These are phyloP conservation scores for Archips crataeganus DNA, from an alignment of 2,888 invertebrate species.

Conservation along the genomic window DNA sequence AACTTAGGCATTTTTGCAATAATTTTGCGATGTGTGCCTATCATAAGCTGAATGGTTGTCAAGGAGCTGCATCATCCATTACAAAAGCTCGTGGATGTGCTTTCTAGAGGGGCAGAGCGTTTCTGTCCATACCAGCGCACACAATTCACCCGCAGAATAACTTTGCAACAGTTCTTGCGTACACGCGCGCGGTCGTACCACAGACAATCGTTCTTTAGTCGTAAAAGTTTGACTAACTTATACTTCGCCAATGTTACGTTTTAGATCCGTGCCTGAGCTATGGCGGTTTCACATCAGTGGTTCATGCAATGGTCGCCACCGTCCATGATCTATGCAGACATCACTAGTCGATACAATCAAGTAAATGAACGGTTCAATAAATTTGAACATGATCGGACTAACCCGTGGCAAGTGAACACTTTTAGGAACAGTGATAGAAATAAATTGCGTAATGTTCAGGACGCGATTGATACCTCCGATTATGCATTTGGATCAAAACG, in stretches of 20 bases:
- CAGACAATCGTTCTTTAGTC: conserved; percentile 49
- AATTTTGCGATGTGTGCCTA: neutral
- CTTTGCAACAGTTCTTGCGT: conserved; percentile 56
- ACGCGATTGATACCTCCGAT: conserved; percentile 11
- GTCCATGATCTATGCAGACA: conserved; percentile 67
- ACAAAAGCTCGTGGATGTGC: conserved; percentile 31
- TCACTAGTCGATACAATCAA: conserved; percentile 64
- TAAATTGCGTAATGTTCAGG: conserved; percentile 13
- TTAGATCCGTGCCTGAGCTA: conserved; percentile 48
- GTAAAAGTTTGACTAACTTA: conserved; percentile 48
- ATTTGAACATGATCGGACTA: conserved; percentile 45
- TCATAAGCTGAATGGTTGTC: conserved; percentile 8
- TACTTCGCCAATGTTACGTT: conserved; percentile 7
- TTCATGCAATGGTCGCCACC: conserved; percentile 81
- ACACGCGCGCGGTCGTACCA: conserved; percentile 60
- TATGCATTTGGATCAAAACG: conserved; percentile 14
- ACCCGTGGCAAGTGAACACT: conserved; percentile 46
- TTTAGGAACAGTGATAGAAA: conserved; percentile 44
- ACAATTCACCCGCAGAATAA: conserved; percentile 58
- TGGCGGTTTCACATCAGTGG: conserved; percentile 83
- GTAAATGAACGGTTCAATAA: conserved; percentile 63
- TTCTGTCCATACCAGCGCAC: conserved; percentile 52
- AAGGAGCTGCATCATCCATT: conserved; percentile 5
- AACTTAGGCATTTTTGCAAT: neutral
- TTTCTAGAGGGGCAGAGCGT: conserved; percentile 32